phyloP scores from a whole-genome alignment of 1,140 invertebrate species.

The Tribolium castaneum region DNA sequence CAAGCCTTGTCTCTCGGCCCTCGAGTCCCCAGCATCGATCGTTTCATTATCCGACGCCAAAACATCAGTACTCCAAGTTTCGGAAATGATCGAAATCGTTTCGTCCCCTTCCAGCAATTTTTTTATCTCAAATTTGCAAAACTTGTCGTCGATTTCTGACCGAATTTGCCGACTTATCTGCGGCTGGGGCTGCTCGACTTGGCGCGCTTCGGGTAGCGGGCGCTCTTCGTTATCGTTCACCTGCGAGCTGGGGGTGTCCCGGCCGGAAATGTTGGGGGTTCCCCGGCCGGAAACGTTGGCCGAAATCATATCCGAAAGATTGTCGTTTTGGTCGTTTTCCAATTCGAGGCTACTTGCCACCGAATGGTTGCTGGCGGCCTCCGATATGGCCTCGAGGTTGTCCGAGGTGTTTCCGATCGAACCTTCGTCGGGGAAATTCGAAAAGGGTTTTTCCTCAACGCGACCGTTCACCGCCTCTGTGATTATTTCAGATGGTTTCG shows the following conservation, averaged over 20 bases:
- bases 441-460: slow-evolving; percentile 61
- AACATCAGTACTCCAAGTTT: slow-evolving; percentile 98
- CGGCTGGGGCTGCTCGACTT: slow-evolving; percentile 67
- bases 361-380: slow-evolving; percentile 94
- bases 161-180: slow-evolving; percentile 76
- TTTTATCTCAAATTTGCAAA: slow-evolving; percentile 98
- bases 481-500: slow-evolving; percentile 15
- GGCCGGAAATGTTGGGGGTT: slow-evolving; percentile 80
- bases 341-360: slow-evolving; percentile 91
- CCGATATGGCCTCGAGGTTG: slow-evolving; percentile 93
- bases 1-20: slow-evolving; percentile 63
- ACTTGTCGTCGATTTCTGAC: slow-evolving; percentile 97
- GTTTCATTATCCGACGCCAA: slow-evolving; percentile 94
- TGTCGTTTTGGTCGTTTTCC: slow-evolving; percentile 86
- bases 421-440: slow-evolving; percentile 88
- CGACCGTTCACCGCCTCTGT: slow-evolving; percentile 1
- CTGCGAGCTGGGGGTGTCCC: slow-evolving; percentile 95
- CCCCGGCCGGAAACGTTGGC: slow-evolving; percentile 93
- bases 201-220: slow-evolving; percentile 64
- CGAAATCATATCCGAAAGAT: slow-evolving; percentile 96
- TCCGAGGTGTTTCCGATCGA: slow-evolving; percentile 90
- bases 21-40: slow-evolving; percentile 73
- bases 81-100: slow-evolving; percentile 94
- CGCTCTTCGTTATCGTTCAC: slow-evolving; percentile 83
- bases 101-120: slow-evolving; percentile 89